Evolutionary conservation across 1,140 invertebrate species (phyloP), one percentile per base, ranked within the genome.

Genomic region (Euborellia annulipes): DNA sequence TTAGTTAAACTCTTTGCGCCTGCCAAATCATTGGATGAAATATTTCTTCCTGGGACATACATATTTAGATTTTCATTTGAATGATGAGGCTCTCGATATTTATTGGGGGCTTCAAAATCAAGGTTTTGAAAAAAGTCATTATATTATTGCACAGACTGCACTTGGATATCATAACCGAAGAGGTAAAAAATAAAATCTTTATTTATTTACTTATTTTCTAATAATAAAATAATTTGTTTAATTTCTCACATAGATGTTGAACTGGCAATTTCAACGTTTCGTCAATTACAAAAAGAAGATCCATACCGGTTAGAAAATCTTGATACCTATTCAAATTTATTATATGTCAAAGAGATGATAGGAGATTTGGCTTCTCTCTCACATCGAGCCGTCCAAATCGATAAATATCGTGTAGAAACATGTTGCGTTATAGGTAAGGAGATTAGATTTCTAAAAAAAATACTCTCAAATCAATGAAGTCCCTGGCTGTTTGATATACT

Each of bases 361-460:
- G 84, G 85, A 45, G 91, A 97, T 62, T 66, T 99, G 48, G 87
- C 93, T 6, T 75, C 88, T 64, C 70, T 99, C 47, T 94, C 95
- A 6, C 91, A 98, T 59, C 79, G 82, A 55, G 86, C 88, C 27
- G 86, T 85, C 23, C 79, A 86, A 58, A 91, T 95, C 51, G 93
- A 98, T 62, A 96, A 96, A 67, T 98, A 96, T 60, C 72, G 88
- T 58, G 83, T 93, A 11, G 93, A 98, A 69, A 98, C 94, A 1
- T 98, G 94, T 64, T 97, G 91, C 69, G 88, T 98, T 56, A 88
- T 99, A 61, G 95, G 93, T 87, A 66, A 72, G 64, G 11, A n/a
- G n/a, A n/a, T n/a, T n/a, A n/a, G n/a, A n/a, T n/a, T n/a, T n/a
- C n/a, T n/a, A n/a, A n/a, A n/a, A n/a, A n/a, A n/a, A n/a, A n/a